phyloP scores from a whole-genome alignment of 2,113 vertebrate genomes.

The Laterallus jamaicensis region DNA sequence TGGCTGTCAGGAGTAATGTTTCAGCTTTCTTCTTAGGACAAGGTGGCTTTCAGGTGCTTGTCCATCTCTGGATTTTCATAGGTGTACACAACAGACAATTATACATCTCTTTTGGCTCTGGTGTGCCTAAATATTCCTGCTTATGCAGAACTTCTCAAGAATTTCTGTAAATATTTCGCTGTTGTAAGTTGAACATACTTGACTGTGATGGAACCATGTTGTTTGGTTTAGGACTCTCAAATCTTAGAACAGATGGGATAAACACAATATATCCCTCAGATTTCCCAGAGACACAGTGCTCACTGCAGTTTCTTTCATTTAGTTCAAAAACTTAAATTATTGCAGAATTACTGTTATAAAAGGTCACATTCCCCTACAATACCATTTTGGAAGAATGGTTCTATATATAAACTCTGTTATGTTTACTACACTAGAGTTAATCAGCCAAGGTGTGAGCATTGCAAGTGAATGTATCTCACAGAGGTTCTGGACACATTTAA shows the following conservation, averaged over 20 bases:
- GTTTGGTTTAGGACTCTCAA: not conserved
- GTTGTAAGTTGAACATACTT: not conserved
- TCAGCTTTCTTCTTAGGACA: not conserved
- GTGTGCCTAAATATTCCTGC: not conserved
- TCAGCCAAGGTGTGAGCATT: not conserved
- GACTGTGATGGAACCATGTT: not conserved
- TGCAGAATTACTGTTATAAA: not conserved
- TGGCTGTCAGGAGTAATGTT: not conserved
- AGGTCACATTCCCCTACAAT: not conserved
- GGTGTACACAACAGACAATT: fast-evolving
- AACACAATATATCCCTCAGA: not conserved
- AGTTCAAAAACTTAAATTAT: not conserved
- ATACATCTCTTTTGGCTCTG: not conserved
- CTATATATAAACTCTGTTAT: not conserved
- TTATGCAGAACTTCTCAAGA: not conserved
- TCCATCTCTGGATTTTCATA: not conserved
- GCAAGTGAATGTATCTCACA: not conserved
- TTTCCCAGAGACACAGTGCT: not conserved
- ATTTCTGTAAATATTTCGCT: not conserved
- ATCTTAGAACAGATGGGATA: not conserved
- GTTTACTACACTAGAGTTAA: not conserved
- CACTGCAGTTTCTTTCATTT: not conserved
- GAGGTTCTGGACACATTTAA: not conserved
- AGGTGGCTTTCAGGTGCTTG: not conserved
- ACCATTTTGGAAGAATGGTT: not conserved